Percentiles rank a stretch among this genome's conserved stretches.
phyloP scores from a whole-genome alignment of 2,888 invertebrate species.

The Dolomedes plantarius region DNA sequence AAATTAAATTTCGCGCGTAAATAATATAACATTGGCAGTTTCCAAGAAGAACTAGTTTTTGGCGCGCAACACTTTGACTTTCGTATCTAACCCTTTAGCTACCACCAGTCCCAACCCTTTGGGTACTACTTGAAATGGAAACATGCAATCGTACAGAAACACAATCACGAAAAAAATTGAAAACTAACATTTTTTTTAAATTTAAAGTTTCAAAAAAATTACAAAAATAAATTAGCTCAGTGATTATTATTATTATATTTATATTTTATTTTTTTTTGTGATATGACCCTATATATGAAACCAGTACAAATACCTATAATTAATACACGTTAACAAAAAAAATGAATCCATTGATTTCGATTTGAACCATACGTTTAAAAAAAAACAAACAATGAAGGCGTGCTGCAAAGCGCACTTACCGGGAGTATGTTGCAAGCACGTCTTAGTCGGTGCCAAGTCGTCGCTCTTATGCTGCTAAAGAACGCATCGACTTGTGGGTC shows the following conservation, averaged over 20 bases:
- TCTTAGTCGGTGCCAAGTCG: conserved; percentile 51
- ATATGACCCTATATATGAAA: too few species aligned
- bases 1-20: conserved; percentile 52
- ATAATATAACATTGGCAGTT: conserved; percentile 4
- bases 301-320: too few species aligned
- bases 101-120: conserved; percentile 44
- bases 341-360: neutral
- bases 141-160: too few species aligned
- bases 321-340: too few species aligned
- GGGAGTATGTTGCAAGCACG: conserved; percentile 11
- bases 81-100: conserved; percentile 55
- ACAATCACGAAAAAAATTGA: too few species aligned
- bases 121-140: neutral
- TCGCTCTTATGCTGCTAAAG: conserved; percentile 54
- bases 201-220: too few species aligned
- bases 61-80: conserved; percentile 14
- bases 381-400: neutral
- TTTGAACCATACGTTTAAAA: neutral
- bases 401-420: conserved; percentile 65
- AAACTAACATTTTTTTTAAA: too few species aligned
- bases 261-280: too few species aligned
- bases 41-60: conserved; percentile 33
- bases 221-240: too few species aligned
- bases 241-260: too few species aligned
- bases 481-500: conserved; percentile 57